Evolutionary conservation across 2,113 vertebrate species (phyloP), one percentile per base, ranked within the genome.

Genomic region (Crypturellus undulatus): DNA sequence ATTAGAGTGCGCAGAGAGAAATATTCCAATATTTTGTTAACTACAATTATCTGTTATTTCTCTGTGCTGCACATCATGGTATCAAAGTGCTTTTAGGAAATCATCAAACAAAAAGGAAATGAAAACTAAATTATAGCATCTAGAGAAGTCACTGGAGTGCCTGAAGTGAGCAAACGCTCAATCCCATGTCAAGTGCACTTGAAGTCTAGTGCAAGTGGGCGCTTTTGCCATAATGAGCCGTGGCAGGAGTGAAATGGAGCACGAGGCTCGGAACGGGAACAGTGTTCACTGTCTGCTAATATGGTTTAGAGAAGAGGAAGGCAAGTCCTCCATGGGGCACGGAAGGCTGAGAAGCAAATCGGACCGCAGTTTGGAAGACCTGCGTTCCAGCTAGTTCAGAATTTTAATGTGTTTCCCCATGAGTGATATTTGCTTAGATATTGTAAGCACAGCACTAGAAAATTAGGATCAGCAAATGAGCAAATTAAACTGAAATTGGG

Each of bases 401-500:
- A 81, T 76, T 93, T 76, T 72, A 86, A 76, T 40, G 10, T 79
- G 43, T 88, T 93, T 92, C 88, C 83, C 89, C 77, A 47, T 43
- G 69, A 92, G 13, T 42, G 49, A 62, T 69, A 84, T 59, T 90
- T 7, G 20, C 79, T 71, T 76, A 87, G 49, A 60, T 89, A 62
- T 45, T 38, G 52, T 78, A 86, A 90, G 58, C 58, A 69, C 21
- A 79, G 25, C 45, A 64, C 38, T 6, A 52, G 60, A 90, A 95
- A 95, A 85, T 84, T 73, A 58, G 72, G 77, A 76, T 87, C 90
- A 92, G 51, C 52, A 88, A 93, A 92, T 68, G 79, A 81, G 80
- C 71, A 91, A 94, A 80, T 94, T 83, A 88, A 88, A 88, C 38
- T 86, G 85, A 71, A 95, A 93, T 82, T 64, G 59, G 49, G 81